Base-by-base conservation (phyloP, 2,888 invertebrate species). In the Platerodrilus igneus region DNA sequence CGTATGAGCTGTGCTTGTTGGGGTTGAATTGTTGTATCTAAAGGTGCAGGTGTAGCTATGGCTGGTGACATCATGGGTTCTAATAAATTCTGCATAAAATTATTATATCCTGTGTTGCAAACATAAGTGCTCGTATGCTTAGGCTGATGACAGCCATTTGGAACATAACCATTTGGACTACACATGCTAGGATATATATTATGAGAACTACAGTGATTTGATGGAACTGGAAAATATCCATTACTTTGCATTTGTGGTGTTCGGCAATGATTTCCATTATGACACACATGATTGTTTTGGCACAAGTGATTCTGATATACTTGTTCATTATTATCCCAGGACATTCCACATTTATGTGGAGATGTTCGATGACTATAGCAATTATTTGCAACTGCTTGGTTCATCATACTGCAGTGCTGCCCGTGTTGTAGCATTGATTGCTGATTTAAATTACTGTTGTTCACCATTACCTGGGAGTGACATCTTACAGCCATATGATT, bases 1-100 rank as follows among this genome's bases (percentile, higher is more conserved):
- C 66, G 40, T 11, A 55, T 55, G 64, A 67, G 64, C 47, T 64
- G 66, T 0, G 63, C 64, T 32, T 62, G 63, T 50, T 66, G 67
- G 6, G 62, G 62, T 25, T 52, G 52, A 21, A 50, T 60, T 48
- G 63, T 52, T 30, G 57, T 49, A 11, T 63, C 63, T 9, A 50
- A 49, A 0, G 66, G 67, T 3, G 66, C 64, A 3, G 66, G 62
- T 6, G 66, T 58, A 7, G 63, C 66, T 49, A 63, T 61, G 2
- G 63, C 64, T 4, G 67, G 67, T 3, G 68, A 66, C 3, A 61
- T 50, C 36, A 66, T 48, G 1, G 67, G 65, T 31, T 57, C 55
- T 18, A 32, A 51, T n/a, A 51, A 42, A 25, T 39, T 49, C 44
- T 56, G 56, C 38, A 52, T 48, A 4, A 52, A 46, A 16, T 39